A percentile compares a stretch with the other conserved stretches of the same genome.
phyloP scores from a whole-genome alignment of 2,888 invertebrate genomes.

The Elegia similella region DNA sequence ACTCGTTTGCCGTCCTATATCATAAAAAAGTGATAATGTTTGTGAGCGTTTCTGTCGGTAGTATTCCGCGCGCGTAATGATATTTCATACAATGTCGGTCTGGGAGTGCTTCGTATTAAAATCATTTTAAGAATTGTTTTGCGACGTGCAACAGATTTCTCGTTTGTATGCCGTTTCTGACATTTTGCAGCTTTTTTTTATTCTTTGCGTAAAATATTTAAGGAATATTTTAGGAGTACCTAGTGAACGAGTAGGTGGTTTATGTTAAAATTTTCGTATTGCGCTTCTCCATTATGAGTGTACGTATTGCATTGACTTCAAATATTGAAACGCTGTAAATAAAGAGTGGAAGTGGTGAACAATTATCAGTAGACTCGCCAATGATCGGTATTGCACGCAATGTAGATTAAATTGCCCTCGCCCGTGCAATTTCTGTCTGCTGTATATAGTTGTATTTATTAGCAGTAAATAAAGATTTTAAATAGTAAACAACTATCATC shows the following conservation, averaged over 20 bases:
- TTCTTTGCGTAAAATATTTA: too few relatives aligned
- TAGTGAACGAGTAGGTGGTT: too few relatives aligned
- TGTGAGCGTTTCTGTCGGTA: neutral
- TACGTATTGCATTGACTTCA: too few relatives aligned
- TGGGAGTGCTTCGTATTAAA: constrained; percentile 4
- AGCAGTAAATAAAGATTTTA: too few relatives aligned
- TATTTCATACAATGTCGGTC: constrained; percentile 1
- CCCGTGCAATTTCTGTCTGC: constrained; percentile 72
- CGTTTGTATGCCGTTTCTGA: too few relatives aligned
- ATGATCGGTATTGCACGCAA: constrained; percentile 67
- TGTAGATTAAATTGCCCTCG: constrained; percentile 72
- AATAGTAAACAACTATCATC: constrained; percentile 40
- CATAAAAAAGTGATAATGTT: too few relatives aligned
- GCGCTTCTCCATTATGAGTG: too few relatives aligned
- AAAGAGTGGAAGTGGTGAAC: constrained; percentile 35
- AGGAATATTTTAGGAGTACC: too few relatives aligned
- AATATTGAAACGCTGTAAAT: neutral
- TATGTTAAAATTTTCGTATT: too few relatives aligned
- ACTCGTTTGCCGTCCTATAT: too few relatives aligned
- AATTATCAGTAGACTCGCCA: constrained; percentile 66
- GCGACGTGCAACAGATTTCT: neutral
- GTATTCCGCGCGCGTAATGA: constrained; percentile 5
- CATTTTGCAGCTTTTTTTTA: too few relatives aligned
- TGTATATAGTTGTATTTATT: too few relatives aligned
- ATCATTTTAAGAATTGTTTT: constrained; percentile 4